Conservation (phyloP, 2,113 vertebrate species). For the Argyrosomus japonicus region DNA sequence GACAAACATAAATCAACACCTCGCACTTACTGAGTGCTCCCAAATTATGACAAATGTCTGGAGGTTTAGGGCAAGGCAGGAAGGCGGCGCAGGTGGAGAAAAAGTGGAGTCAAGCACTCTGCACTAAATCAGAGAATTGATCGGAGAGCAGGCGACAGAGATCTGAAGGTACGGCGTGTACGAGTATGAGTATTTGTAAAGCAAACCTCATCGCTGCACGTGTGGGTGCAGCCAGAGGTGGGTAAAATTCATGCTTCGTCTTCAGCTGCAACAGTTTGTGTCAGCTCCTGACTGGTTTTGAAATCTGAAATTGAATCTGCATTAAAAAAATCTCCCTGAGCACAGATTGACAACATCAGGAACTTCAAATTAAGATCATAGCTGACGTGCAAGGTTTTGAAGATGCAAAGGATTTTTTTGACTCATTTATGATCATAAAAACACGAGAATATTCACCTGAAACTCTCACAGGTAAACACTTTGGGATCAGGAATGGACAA, state of each 20-base stretch:
- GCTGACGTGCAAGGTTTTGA: too few relatives aligned
- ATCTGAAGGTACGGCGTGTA: background rate
- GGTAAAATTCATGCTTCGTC: too few relatives aligned
- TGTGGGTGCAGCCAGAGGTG: background rate
- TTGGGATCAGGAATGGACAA: background rate
- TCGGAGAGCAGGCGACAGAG: background rate
- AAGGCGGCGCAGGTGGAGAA: background rate
- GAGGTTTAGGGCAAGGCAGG: background rate
- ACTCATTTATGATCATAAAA: background rate
- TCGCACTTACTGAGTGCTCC: background rate
- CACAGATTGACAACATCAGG: background rate
- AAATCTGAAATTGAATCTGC: background rate
- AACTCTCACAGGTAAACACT: background rate
- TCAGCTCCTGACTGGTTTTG: background rate
- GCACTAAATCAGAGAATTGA: conserved; percentile 11
- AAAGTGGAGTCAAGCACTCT: background rate
- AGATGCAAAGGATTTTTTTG: too few relatives aligned
- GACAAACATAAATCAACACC: background rate
- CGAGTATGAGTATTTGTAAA: too few relatives aligned
- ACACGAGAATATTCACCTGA: background rate
- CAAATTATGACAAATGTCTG: conserved; percentile 19
- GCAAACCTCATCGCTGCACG: background rate
- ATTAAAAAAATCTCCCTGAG: background rate
- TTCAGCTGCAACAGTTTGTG: too few relatives aligned
- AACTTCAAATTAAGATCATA: background rate